Evolutionary conservation across 2,888 invertebrate genomes (phyloP).

Genomic region (Cataglyphis rosenhaueri): DNA sequence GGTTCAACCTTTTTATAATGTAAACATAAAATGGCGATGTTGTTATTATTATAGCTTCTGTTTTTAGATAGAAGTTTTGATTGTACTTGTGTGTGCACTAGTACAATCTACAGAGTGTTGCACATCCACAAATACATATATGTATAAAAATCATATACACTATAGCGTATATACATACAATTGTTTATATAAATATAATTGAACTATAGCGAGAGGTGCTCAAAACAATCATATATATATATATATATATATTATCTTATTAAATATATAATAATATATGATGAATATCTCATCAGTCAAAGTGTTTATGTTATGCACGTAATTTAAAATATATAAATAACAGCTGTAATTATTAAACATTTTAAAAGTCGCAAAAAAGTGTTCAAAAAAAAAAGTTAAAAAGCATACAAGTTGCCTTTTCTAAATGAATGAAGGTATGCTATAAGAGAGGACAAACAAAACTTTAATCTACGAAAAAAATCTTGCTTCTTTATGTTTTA

Average conservation of each 20-base stretch:
- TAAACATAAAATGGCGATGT: background rate
- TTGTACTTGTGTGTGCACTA: background rate
- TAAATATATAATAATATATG: background rate
- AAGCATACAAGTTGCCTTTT: background rate
- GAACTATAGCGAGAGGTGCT: background rate
- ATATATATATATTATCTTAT: background rate
- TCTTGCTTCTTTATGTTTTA: background rate
- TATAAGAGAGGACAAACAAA: background rate
- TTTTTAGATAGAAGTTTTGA: background rate
- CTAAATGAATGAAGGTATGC: background rate
- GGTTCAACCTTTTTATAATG: background rate
- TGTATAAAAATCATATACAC: background rate
- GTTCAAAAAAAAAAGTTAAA: background rate
- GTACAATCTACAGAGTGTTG: background rate
- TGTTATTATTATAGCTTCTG: background rate
- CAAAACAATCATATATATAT: background rate
- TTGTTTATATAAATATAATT: background rate
- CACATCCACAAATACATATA: background rate
- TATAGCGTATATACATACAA: background rate
- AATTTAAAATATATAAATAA: slow-evolving; percentile 10
- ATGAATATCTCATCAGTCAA: background rate
- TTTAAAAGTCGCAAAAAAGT: background rate
- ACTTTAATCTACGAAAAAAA: background rate
- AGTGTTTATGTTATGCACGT: background rate
- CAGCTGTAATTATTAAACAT: slow-evolving; percentile 14